Percentiles rank a stretch among this genome's conserved stretches.
Evolutionary conservation across 2,888 invertebrate species (phyloP).

Genomic region (Drosophila conformis): DNA sequence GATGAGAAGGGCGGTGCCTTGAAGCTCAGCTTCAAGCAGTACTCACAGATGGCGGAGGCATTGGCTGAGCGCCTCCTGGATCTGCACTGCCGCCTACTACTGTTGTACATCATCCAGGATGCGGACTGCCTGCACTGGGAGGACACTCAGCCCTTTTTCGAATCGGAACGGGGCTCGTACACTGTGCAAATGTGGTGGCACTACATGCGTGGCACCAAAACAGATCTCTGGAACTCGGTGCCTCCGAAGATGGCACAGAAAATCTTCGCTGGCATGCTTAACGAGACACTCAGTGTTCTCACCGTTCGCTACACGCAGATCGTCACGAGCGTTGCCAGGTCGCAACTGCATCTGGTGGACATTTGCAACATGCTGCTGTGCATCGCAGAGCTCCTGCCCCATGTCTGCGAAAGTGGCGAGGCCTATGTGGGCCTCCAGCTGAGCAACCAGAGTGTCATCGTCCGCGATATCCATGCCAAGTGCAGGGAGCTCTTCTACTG

Average conservation of each 20-base stretch:
- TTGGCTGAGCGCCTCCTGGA: constrained; percentile 93
- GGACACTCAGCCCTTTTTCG: constrained; percentile 88
- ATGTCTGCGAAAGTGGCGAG: constrained; percentile 88
- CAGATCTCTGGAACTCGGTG: constrained; percentile 94
- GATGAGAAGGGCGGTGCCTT: constrained; percentile 84
- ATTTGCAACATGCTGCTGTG: constrained; percentile 92
- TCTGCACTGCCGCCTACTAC: constrained; percentile 91
- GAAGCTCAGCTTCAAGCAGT: constrained; percentile 88
- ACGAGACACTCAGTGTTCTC: constrained; percentile 92
- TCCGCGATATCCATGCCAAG: constrained; percentile 93
- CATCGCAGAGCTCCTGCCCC: constrained; percentile 90
- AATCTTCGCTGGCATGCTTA: constrained; percentile 93
- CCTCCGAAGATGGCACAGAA: constrained; percentile 95
- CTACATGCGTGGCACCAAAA: constrained; percentile 91
- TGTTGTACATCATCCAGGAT: constrained; percentile 93
- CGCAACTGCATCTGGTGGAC: constrained; percentile 88
- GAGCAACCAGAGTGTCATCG: constrained; percentile 88
- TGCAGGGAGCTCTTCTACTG: constrained; percentile 92
- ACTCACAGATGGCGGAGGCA: constrained; percentile 93
- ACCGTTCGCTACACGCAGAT: constrained; percentile 93
- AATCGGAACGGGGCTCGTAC: constrained; percentile 91
- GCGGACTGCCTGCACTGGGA: constrained; percentile 92
- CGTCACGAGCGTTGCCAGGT: constrained; percentile 87
- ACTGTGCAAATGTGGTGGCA: constrained; percentile 96
- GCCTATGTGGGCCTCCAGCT: constrained; percentile 86